phyloP scores from a whole-genome alignment of 2,113 vertebrate species.

The Ondatra zibethicus region DNA sequence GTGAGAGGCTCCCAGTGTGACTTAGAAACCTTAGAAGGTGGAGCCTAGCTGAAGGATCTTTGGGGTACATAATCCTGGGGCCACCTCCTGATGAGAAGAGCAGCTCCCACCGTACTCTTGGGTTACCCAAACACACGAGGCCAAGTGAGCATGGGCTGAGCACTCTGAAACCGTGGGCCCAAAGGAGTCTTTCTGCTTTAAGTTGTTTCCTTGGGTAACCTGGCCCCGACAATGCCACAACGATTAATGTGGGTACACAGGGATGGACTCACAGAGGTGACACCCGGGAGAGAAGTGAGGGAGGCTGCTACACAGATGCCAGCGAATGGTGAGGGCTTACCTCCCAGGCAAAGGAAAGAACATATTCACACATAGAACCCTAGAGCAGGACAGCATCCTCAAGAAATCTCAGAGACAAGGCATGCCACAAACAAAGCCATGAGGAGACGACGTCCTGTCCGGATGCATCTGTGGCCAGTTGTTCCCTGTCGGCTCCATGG shows the following conservation, averaged over 20 bases:
- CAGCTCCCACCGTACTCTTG: neutral
- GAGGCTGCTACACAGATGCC: neutral
- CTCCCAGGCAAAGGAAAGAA: neutral
- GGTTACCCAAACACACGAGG: neutral
- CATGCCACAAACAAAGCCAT: neutral
- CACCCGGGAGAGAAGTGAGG: neutral
- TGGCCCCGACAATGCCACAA: neutral
- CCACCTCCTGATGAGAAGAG: neutral
- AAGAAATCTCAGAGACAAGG: neutral
- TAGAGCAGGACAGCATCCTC: neutral
- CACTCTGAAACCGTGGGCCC: neutral
- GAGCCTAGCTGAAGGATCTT: neutral
- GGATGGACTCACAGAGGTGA: no score
- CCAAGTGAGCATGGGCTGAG: neutral
- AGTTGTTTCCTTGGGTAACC: neutral
- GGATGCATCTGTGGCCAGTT: neutral
- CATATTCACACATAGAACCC: accelerated
- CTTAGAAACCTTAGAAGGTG: neutral
- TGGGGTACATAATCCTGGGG: neutral
- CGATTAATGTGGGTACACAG: neutral
- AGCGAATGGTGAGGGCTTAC: neutral
- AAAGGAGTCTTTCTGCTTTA: neutral
- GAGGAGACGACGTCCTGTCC: neutral
- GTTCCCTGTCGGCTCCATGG: no score
- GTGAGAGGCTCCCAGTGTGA: neutral